Conservation (phyloP, 2,113 vertebrate species). For the Paralichthys olivaceus region DNA sequence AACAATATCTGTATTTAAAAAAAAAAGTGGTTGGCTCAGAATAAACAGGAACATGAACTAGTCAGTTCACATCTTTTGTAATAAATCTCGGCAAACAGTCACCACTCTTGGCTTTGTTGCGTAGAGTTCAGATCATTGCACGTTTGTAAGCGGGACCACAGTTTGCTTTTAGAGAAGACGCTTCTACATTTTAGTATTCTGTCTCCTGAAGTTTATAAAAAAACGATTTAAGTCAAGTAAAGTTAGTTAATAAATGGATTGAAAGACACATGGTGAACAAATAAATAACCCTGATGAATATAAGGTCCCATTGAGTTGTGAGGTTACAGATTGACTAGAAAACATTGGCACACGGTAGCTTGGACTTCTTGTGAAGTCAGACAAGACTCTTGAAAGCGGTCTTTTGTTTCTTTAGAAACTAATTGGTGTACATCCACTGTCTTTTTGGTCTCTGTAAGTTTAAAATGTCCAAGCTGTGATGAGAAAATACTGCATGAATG, state of each 20-base stretch:
- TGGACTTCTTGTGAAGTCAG: constrained; percentile 67
- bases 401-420: constrained; percentile 61
- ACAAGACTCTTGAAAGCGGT: constrained; percentile 50
- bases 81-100: constrained; percentile 12
- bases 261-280: constrained; percentile 66
- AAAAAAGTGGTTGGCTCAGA: constrained; percentile 34
- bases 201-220: constrained; percentile 12
- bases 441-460: constrained; percentile 54
- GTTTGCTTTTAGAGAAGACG: neutral
- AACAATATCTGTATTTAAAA: neutral
- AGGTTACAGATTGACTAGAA: constrained; percentile 62
- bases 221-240: constrained; percentile 7
- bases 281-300: constrained; percentile 69
- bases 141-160: neutral
- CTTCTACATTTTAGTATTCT: constrained; percentile 10
- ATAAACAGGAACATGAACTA: constrained; percentile 43
- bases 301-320: constrained; percentile 55
- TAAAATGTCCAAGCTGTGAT: constrained; percentile 45
- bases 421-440: constrained; percentile 45
- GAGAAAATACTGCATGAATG: constrained; percentile 59
- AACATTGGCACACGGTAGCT: constrained; percentile 68
- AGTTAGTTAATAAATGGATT: constrained; percentile 36
- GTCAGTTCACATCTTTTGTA: neutral
- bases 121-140: neutral
- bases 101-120: neutral